These are phyloP conservation scores for Dolichoris vasculosae DNA, from an alignment of 1,140 invertebrate species.

Conservation along the genomic window DNA sequence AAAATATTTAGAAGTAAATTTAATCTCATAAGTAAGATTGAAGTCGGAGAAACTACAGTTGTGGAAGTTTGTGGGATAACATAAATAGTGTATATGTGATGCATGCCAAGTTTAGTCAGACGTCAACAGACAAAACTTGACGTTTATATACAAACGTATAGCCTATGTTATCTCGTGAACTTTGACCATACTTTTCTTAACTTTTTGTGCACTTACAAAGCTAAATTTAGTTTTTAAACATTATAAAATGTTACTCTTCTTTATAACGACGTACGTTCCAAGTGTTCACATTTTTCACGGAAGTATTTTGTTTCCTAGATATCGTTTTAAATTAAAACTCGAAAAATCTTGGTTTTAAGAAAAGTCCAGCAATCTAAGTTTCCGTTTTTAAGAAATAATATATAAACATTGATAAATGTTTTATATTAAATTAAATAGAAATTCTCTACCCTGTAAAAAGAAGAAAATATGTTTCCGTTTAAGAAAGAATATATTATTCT, in stretches of 20 bases:
- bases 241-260: not conserved
- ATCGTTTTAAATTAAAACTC: not conserved
- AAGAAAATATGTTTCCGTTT: no score
- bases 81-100: not conserved
- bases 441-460: not conserved
- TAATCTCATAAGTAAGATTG: not conserved
- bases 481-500: no score
- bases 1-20: constrained; percentile 1
- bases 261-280: not conserved
- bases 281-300: not conserved
- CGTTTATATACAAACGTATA: not conserved
- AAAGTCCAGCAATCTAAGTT: not conserved
- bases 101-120: not conserved
- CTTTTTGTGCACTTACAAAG: not conserved
- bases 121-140: not conserved
- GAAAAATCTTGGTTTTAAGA: not conserved
- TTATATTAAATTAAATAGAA: not conserved
- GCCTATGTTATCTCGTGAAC: not conserved
- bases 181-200: not conserved
- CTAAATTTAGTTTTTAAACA: not conserved
- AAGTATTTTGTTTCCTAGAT: not conserved
- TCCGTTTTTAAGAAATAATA: not conserved
- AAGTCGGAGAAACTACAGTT: not conserved
- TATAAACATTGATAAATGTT: not conserved
- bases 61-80: not conserved